Percentiles rank a stretch among this genome's conserved stretches.
Evolutionary conservation across 2,888 invertebrate species (phyloP).

Genomic region (Drosophila melanosoma): DNA sequence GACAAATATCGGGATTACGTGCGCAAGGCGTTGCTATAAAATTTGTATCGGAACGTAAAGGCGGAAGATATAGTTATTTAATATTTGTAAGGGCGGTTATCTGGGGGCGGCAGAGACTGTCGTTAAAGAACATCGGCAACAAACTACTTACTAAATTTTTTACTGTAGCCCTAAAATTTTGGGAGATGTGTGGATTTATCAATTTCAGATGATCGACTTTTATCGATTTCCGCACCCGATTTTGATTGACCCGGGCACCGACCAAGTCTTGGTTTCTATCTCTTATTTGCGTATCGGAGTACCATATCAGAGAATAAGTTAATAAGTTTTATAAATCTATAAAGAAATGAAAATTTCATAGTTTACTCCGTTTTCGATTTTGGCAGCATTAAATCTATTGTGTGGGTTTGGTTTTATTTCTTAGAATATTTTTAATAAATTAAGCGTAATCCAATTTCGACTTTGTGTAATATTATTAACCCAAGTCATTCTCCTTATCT

Average conservation of each 20-base stretch:
- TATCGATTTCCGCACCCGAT: too few relatives aligned
- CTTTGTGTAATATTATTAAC: not conserved
- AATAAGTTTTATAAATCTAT: not conserved
- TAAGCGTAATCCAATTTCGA: not conserved
- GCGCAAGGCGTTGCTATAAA: too few relatives aligned
- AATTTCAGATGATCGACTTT: too few relatives aligned
- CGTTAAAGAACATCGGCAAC: too few relatives aligned
- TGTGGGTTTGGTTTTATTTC: accelerated
- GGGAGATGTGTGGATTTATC: not conserved
- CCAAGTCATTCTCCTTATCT: not conserved
- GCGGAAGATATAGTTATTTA: too few relatives aligned
- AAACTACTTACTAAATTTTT: too few relatives aligned
- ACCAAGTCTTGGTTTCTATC: too few relatives aligned
- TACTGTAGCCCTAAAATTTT: not conserved
- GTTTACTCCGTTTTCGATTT: not conserved
- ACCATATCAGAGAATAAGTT: not conserved
- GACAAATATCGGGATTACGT: too few relatives aligned
- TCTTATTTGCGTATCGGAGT: not conserved
- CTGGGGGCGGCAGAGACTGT: too few relatives aligned
- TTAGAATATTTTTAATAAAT: not conserved
- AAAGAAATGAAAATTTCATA: not conserved
- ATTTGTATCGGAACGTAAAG: too few relatives aligned
- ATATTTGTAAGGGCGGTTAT: too few relatives aligned
- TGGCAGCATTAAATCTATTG: not conserved
- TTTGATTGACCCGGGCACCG: too few relatives aligned